Percentiles rank a stretch among this genome's conserved stretches.
Evolutionary conservation across 2,888 invertebrate species (phyloP).

Genomic region (Mellilla xanthometata): DNA sequence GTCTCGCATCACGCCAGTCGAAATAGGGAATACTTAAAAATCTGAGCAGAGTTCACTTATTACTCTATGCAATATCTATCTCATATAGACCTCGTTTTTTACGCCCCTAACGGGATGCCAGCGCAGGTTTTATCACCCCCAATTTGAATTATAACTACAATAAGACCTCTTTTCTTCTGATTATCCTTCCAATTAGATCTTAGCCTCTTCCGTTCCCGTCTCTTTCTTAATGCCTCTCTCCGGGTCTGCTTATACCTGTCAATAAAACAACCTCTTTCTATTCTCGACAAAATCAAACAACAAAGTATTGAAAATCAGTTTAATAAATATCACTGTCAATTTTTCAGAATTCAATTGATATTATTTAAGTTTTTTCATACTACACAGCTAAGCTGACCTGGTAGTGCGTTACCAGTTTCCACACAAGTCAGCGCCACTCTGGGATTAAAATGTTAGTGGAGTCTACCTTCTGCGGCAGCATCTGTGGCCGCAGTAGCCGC

Average conservation of each 20-base stretch:
- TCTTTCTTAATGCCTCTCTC: not conserved
- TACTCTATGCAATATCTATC: no score
- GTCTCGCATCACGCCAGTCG: no score
- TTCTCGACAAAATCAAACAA: not conserved
- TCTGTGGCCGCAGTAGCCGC: constrained; percentile 54
- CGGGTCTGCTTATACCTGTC: constrained; percentile 5
- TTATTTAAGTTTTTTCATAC: no score
- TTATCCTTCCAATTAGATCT: not conserved
- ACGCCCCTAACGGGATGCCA: no score
- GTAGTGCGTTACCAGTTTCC: no score
- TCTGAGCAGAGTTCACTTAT: no score
- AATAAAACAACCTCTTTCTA: constrained; percentile 2
- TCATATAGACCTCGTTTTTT: no score
- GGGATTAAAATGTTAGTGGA: no score
- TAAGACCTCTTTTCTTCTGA: not conserved
- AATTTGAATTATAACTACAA: not conserved
- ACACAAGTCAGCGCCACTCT: no score
- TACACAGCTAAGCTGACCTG: no score
- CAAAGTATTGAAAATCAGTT: not conserved
- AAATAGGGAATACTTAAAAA: no score
- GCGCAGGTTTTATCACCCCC: no score
- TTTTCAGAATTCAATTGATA: not conserved
- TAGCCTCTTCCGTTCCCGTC: not conserved
- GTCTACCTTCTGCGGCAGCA: constrained; percentile 64
- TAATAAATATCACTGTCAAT: not conserved